A percentile compares a stretch with the other conserved stretches of the same genome.
Evolutionary conservation across 2,888 invertebrate genomes (phyloP).

Genomic region (Apotomis betuletana): DNA sequence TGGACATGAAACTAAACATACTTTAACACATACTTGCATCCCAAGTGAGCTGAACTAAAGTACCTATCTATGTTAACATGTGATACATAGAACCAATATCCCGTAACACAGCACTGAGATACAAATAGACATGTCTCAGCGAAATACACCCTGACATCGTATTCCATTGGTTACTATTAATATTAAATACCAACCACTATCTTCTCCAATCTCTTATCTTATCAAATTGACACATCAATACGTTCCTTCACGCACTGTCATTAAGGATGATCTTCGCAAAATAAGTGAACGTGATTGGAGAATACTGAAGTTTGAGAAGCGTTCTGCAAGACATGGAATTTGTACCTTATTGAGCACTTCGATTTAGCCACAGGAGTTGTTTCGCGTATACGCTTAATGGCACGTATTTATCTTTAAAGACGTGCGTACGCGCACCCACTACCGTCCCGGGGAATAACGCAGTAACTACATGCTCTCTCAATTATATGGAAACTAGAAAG

Average conservation of each 20-base stretch:
- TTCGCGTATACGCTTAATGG: constrained; percentile 38
- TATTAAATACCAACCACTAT: constrained; percentile 32
- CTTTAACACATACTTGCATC: no score
- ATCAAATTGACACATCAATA: not conserved
- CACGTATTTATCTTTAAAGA: constrained; percentile 38
- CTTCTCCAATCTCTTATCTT: not conserved
- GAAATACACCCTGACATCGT: constrained; percentile 38
- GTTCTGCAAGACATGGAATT: constrained; percentile 34
- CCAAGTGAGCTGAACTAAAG: constrained; percentile 1
- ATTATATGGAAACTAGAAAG: no score
- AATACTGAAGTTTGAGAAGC: not conserved
- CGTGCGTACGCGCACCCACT: constrained; percentile 34
- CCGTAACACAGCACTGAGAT: constrained; percentile 13
- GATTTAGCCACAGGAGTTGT: constrained; percentile 41
- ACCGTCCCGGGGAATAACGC: not conserved
- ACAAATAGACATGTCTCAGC: constrained; percentile 39
- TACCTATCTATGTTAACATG: constrained; percentile 21
- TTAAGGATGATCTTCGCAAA: not conserved
- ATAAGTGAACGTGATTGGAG: not conserved
- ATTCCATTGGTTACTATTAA: constrained; percentile 36
- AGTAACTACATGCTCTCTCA: constrained; percentile 29
- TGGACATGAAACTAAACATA: no score
- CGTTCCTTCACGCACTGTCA: no score
- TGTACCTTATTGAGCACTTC: constrained; percentile 38
- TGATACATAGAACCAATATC: constrained; percentile 25